Percentiles rank a stretch among this genome's conserved stretches.
phyloP scores from a whole-genome alignment of 2,113 vertebrate genomes.

The Podilymbus podiceps region DNA sequence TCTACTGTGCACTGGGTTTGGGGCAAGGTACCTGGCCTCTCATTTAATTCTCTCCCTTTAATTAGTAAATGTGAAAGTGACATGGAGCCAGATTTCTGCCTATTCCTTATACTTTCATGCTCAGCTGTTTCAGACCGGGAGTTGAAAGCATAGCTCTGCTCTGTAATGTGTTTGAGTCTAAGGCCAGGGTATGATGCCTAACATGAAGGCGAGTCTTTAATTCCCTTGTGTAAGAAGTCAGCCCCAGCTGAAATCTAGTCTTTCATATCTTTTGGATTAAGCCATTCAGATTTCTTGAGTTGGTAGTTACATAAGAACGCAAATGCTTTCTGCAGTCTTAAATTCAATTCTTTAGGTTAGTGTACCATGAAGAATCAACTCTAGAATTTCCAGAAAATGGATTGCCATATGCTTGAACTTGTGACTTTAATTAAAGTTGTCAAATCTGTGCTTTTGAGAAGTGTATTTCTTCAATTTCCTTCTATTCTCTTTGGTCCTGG shows the following conservation, averaged over 20 bases:
- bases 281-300: neutral
- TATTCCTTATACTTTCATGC: rapidly evolving
- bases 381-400: neutral
- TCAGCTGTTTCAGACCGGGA: neutral
- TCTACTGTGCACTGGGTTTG: neutral
- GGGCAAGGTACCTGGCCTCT: neutral
- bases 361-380: neutral
- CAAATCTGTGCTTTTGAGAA: neutral
- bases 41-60: neutral
- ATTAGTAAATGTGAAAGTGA: neutral
- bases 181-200: no score
- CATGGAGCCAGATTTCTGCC: neutral
- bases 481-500: neutral
- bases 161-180: neutral
- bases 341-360: neutral
- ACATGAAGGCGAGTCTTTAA: neutral
- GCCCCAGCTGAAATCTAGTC: neutral
- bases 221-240: neutral
- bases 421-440: neutral
- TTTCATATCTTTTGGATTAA: neutral
- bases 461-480: neutral
- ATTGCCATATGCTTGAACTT: neutral
- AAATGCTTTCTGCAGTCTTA: neutral
- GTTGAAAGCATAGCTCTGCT: rapidly evolving
- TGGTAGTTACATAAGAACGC: neutral